Percentiles rank a stretch among this genome's conserved stretches.
Evolutionary conservation across 2,888 invertebrate genomes (phyloP).

Genomic region (Watsonalla binaria): DNA sequence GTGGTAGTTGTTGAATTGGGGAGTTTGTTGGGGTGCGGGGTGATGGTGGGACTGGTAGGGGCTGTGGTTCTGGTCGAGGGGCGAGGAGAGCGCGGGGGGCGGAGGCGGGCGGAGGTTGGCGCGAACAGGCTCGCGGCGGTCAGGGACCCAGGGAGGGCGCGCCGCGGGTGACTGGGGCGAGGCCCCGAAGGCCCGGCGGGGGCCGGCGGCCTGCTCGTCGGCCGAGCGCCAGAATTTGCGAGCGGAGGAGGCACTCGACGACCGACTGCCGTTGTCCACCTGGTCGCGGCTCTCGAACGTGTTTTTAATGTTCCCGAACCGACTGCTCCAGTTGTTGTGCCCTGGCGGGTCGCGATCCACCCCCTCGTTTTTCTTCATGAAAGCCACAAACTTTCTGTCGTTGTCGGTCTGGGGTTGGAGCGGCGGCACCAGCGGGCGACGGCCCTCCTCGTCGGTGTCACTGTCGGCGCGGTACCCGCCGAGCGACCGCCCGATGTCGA

Average conservation of each 20-base stretch:
- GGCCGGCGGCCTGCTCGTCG: constrained; percentile 67
- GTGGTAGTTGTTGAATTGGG: constrained; percentile 7
- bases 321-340: constrained; percentile 85
- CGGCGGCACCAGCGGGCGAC: constrained; percentile 72
- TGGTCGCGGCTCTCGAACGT: constrained; percentile 83
- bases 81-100: constrained; percentile 3
- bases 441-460: constrained; percentile 68
- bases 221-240: constrained; percentile 81
- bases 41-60: constrained; percentile 7
- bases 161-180: constrained; percentile 5
- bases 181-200: constrained; percentile 19
- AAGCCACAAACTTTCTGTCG: constrained; percentile 89
- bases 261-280: constrained; percentile 46
- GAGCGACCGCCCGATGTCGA: constrained; percentile 88
- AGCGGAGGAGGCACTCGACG: constrained; percentile 72
- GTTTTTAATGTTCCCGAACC: constrained; percentile 90
- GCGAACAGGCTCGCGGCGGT: constrained; percentile 51
- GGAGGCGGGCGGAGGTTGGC: constrained; percentile 33
- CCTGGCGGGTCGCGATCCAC: constrained; percentile 36
- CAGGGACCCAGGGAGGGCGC: constrained; percentile 60
- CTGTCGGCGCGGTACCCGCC: constrained; percentile 75
- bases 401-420: constrained; percentile 91
- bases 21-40: constrained; percentile 8
- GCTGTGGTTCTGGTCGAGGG: constrained; percentile 8
- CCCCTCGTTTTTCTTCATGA: constrained; percentile 85